A percentile compares a stretch with the other conserved stretches of the same genome.
phyloP scores from a whole-genome alignment of 2,888 invertebrate species.

The Polydrusus tereticollis region DNA sequence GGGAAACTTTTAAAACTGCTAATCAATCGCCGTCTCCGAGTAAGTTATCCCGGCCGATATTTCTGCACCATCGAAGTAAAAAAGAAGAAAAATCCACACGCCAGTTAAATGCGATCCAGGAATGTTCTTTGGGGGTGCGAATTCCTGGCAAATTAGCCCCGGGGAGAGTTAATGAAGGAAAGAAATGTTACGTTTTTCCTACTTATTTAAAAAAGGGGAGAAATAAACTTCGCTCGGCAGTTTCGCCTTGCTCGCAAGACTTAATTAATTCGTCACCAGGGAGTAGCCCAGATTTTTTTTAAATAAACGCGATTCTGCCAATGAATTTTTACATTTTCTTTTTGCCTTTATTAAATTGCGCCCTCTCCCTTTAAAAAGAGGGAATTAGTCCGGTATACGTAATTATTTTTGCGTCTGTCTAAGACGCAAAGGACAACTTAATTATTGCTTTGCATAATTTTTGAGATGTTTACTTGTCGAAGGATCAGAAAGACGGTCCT shows the following conservation, averaged over 20 bases:
- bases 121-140: slow-evolving; percentile 65
- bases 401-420: slow-evolving; percentile 51
- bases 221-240: slow-evolving; percentile 42
- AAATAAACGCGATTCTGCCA: slow-evolving; percentile 63
- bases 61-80: slow-evolving; percentile 53
- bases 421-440: slow-evolving; percentile 51
- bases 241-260: slow-evolving; percentile 61
- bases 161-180: slow-evolving; percentile 68
- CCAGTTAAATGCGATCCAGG: slow-evolving; percentile 61
- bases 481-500: slow-evolving; percentile 34
- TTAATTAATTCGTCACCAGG: slow-evolving; percentile 68
- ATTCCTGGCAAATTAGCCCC: slow-evolving; percentile 68
- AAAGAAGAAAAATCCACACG: slow-evolving; percentile 56
- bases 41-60: slow-evolving; percentile 52
- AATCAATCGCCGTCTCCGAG: slow-evolving; percentile 60
- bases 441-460: slow-evolving; percentile 52
- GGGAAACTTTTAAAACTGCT: slow-evolving; percentile 56
- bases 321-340: slow-evolving; percentile 63
- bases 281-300: slow-evolving; percentile 61
- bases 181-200: slow-evolving; percentile 68
- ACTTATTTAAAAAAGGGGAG: slow-evolving; percentile 66
- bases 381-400: slow-evolving; percentile 47
- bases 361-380: slow-evolving; percentile 34
- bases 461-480: slow-evolving; percentile 49
- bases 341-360: slow-evolving; percentile 48